A percentile compares a stretch with the other conserved stretches of the same genome.
Conservation (phyloP, 1,140 invertebrate genomes). For the Drosophila leontia region DNA sequence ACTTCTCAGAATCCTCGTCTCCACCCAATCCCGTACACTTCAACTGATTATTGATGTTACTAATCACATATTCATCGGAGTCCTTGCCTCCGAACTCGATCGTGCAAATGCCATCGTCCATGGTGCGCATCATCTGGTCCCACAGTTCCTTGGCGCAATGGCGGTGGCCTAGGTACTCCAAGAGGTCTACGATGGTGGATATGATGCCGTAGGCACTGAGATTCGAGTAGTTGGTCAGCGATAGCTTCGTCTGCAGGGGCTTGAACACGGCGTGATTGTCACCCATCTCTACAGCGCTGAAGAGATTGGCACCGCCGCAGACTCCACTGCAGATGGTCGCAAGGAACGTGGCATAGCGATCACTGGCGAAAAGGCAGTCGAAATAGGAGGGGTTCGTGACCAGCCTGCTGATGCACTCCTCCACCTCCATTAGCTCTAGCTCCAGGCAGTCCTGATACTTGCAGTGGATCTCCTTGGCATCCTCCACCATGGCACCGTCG, state of each 20-base stretch:
- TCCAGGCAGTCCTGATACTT: slow-evolving; percentile 31
- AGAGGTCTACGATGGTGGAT: slow-evolving; percentile 62
- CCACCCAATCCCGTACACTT: slow-evolving; percentile 37
- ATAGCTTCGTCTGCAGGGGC: slow-evolving; percentile 73
- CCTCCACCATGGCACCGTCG: slow-evolving; percentile 51
- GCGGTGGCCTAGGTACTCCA: slow-evolving; percentile 51
- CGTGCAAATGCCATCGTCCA: slow-evolving; percentile 62
- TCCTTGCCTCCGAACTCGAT: slow-evolving; percentile 67
- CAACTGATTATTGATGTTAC: slow-evolving; percentile 69
- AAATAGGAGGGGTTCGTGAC: slow-evolving; percentile 53
- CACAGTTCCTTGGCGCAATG: slow-evolving; percentile 46
- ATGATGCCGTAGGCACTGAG: slow-evolving; percentile 78
- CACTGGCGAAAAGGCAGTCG: slow-evolving; percentile 66
- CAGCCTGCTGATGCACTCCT: slow-evolving; percentile 39
- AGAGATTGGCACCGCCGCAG: slow-evolving; percentile 75
- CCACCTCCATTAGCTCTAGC: slow-evolving; percentile 61
- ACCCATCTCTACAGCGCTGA: slow-evolving; percentile 61
- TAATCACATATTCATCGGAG: slow-evolving; percentile 65
- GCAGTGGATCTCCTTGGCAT: slow-evolving; percentile 37
- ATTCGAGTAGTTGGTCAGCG: slow-evolving; percentile 59
- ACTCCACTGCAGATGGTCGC: slow-evolving; percentile 66
- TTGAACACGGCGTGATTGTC: slow-evolving; percentile 74
- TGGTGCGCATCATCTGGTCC: slow-evolving; percentile 60
- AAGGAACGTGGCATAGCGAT: slow-evolving; percentile 75
- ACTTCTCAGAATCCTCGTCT: background rate